A percentile compares a stretch with the other conserved stretches of the same genome.
These are phyloP conservation scores for Alcedo atthis DNA, from an alignment of 2,797 vertebrate genomes.

Conservation along the genomic window DNA sequence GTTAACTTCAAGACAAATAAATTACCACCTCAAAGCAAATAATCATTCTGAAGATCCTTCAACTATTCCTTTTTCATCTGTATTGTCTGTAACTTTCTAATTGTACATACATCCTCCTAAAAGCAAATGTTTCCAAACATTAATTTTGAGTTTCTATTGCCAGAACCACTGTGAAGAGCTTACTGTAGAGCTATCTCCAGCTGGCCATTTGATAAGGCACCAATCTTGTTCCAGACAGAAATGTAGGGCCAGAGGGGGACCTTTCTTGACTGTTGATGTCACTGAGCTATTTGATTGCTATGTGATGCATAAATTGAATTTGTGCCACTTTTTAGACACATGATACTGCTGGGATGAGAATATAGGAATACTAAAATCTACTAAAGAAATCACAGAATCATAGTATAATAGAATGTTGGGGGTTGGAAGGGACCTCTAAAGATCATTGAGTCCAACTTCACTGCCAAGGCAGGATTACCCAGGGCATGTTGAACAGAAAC, in stretches of 20 bases:
- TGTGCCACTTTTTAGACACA: conserved; percentile 4
- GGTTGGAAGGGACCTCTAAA: no score
- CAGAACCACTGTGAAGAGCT: not conserved
- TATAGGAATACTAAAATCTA: conserved; percentile 38
- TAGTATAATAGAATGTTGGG: no score
- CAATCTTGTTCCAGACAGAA: not conserved
- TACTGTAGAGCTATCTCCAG: not conserved
- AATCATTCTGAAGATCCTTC: not conserved
- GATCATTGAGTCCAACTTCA: no score
- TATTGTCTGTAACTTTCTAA: not conserved
- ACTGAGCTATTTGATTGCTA: not conserved
- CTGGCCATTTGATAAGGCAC: not conserved
- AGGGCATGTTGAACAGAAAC: no score
- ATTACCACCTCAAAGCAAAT: not conserved
- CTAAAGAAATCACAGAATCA: not conserved
- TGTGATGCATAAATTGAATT: not conserved
- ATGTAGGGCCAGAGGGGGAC: not conserved
- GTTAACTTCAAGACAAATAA: not conserved
- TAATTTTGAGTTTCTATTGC: not conserved
- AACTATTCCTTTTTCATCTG: not conserved
- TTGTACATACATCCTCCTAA: not conserved
- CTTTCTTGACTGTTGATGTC: not conserved
- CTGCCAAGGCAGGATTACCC: no score
- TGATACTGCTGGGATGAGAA: not conserved
- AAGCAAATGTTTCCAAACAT: not conserved